A percentile compares a stretch with the other conserved stretches of the same genome.
These are phyloP conservation scores for Cylloceria caligata DNA, from an alignment of 2,888 invertebrate species.

Conservation along the genomic window DNA sequence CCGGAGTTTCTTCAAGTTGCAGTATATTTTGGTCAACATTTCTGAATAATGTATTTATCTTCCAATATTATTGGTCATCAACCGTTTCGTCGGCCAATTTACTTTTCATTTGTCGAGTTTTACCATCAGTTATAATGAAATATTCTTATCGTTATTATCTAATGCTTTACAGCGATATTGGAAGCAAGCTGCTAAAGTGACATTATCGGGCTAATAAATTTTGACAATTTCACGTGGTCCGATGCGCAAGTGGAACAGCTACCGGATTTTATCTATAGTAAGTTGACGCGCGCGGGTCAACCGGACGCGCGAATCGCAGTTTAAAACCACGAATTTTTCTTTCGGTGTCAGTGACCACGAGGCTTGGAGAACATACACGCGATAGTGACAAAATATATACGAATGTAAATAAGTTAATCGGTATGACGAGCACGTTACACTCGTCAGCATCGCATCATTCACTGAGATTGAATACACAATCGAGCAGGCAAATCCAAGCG, in stretches of 20 bases:
- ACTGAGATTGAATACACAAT: not conserved
- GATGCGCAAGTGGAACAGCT: not conserved
- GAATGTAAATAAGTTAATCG: not conserved
- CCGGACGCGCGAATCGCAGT: not conserved
- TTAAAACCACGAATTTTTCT: not conserved
- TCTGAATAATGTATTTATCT: not conserved
- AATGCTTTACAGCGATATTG: not conserved
- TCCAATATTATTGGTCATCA: not conserved
- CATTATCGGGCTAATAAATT: not conserved
- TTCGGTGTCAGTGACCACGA: too few species aligned
- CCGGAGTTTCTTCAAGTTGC: too few species aligned
- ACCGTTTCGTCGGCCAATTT: not conserved
- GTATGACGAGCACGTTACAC: constrained; percentile 9
- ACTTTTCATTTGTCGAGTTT: not conserved
- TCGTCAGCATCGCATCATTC: not conserved
- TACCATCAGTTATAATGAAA: not conserved
- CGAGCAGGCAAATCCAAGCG: not conserved
- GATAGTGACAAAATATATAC: not conserved
- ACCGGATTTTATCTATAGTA: not conserved
- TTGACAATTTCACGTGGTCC: not conserved
- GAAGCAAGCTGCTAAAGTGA: not conserved
- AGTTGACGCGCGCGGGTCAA: not conserved
- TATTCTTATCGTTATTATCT: not conserved
- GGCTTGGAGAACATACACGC: not conserved
- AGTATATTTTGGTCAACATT: too few species aligned